These are phyloP conservation scores for Hypsopygia costalis DNA, from an alignment of 2,888 invertebrate species.

Conservation along the genomic window DNA sequence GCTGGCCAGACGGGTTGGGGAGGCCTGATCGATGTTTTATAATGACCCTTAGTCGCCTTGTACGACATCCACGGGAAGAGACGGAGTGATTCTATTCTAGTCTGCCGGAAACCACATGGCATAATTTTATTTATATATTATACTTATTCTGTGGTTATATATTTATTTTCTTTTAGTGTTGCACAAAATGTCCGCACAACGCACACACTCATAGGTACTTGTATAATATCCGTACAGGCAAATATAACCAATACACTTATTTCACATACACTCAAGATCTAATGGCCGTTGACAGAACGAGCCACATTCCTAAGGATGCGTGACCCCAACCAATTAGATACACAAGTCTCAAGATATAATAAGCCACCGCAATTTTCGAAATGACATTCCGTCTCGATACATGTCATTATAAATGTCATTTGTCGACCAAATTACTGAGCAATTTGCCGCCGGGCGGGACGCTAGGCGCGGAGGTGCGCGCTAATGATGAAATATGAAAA, in stretches of 20 bases:
- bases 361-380: constrained; percentile 55
- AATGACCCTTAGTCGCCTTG: no score
- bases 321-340: constrained; percentile 56
- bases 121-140: no score
- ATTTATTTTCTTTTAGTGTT: no score
- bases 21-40: no score
- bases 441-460: constrained; percentile 38
- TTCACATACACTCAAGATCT: constrained; percentile 3
- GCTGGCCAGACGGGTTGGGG: no score
- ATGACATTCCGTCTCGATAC: constrained; percentile 67
- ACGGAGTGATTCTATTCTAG: no score
- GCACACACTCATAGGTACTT: no score
- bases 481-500: constrained; percentile 18
- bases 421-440: constrained; percentile 53
- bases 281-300: constrained; percentile 21
- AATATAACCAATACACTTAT: background rate
- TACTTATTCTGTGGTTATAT: no score
- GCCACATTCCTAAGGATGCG: constrained; percentile 53
- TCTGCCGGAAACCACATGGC: no score
- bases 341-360: constrained; percentile 40
- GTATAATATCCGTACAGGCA: background rate
- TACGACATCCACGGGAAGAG: no score
- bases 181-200: no score
- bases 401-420: constrained; percentile 58
- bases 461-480: constrained; percentile 1